Conservation (phyloP, 2,113 vertebrate genomes). For the Lathamus discolor region DNA sequence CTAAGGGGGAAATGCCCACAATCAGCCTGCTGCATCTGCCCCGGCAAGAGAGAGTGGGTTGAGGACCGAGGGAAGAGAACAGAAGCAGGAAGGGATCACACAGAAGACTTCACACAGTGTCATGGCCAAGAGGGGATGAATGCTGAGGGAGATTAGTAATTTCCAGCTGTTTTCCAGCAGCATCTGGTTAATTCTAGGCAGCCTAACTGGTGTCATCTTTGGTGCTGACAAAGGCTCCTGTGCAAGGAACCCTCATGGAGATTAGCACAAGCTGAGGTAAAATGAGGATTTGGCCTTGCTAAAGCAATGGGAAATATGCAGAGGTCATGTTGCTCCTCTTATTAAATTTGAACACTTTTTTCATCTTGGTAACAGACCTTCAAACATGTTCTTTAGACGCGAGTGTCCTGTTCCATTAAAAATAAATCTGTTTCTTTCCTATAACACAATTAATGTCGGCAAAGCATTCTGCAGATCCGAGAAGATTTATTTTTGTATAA, state of each 20-base stretch:
- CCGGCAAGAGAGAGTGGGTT: background rate
- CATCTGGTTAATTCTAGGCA: background rate
- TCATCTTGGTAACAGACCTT: constrained; percentile 16
- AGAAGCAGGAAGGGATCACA: background rate
- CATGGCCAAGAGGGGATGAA: background rate
- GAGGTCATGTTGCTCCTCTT: constrained; percentile 33
- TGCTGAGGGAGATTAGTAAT: background rate
- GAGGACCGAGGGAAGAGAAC: background rate
- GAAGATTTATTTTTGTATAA: constrained; percentile 55
- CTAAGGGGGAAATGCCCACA: background rate
- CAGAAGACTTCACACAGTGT: background rate
- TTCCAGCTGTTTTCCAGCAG: background rate
- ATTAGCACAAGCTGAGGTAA: constrained; percentile 11
- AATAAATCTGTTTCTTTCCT: constrained; percentile 46
- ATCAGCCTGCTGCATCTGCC: background rate
- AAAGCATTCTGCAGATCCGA: constrained; percentile 20
- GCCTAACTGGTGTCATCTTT: background rate
- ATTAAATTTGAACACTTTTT: constrained; percentile 36
- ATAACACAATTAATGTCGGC: constrained; percentile 55
- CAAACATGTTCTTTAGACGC: constrained; percentile 18
- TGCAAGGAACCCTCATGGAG: background rate
- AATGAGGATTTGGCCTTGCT: constrained; percentile 17
- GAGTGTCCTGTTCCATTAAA: constrained; percentile 46
- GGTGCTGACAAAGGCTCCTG: background rate
- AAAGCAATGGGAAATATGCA: constrained; percentile 26